Evolutionary conservation across 2,888 invertebrate genomes (phyloP).

Genomic region (Stenotaenia linearis): DNA sequence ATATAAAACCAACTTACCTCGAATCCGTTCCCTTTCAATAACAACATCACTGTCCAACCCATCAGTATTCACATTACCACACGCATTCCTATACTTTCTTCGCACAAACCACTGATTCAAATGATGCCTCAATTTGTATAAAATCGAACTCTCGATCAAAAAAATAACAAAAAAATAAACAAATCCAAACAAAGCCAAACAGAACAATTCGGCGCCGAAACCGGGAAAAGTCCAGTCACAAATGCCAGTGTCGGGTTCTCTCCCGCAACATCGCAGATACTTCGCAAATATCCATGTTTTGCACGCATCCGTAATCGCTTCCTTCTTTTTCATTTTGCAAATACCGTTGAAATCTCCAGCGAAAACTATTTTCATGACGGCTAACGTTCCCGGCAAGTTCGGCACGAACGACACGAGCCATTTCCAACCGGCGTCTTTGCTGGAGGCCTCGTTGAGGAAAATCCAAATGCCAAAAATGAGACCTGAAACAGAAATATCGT

Average conservation of each 20-base stretch:
- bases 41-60: not conserved
- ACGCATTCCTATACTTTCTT: not conserved
- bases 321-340: no score
- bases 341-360: not conserved
- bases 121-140: not conserved
- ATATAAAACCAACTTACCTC: no score
- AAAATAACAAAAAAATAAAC: not conserved
- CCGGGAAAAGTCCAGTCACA: not conserved
- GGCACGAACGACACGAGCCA: constrained; percentile 5
- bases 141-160: not conserved
- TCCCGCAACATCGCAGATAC: no score
- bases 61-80: not conserved
- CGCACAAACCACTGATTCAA: not conserved
- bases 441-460: not conserved
- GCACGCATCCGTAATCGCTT: no score
- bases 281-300: not conserved
- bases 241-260: no score
- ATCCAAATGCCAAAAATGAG: not conserved
- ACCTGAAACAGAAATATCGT: not conserved
- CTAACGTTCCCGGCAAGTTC: not conserved
- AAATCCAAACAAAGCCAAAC: not conserved
- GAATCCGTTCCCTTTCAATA: not conserved
- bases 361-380: not conserved
- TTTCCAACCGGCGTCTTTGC: not conserved
- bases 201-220: not conserved